Percentiles rank a stretch among this genome's conserved stretches.
These are phyloP conservation scores for Coenonympha glycerion DNA, from an alignment of 2,888 invertebrate genomes.

Conservation along the genomic window DNA sequence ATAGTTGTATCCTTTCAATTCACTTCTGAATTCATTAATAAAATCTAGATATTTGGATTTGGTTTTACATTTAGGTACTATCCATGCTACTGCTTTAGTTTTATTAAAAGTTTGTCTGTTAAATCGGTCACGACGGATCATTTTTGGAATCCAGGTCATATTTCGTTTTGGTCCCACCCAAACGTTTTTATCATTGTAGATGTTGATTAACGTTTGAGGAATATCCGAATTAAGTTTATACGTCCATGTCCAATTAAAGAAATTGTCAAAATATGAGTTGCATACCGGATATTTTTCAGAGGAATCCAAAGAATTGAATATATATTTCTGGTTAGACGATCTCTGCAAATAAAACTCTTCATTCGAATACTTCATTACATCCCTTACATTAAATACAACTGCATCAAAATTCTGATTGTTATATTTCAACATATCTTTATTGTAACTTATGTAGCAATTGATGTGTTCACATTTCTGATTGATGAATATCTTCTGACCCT, in stretches of 20 bases:
- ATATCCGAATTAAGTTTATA: conserved; percentile 59
- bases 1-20: conserved; percentile 49
- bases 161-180: conserved; percentile 46
- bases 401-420: conserved; percentile 53
- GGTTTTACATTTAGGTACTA: conserved; percentile 47
- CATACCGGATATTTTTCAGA: conserved; percentile 50
- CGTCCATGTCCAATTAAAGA: conserved; percentile 68
- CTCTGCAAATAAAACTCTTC: conserved; percentile 39
- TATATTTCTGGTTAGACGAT: conserved; percentile 48
- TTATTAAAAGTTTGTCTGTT: conserved; percentile 38
- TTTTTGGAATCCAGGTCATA: conserved; percentile 43
- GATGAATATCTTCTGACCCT: conserved; percentile 51
- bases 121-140: conserved; percentile 37
- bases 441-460: conserved; percentile 60
- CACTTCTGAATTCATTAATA: conserved; percentile 43
- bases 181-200: conserved; percentile 38
- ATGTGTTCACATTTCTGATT: conserved; percentile 50
- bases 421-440: conserved; percentile 38
- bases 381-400: conserved; percentile 48
- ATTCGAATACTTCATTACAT: conserved; percentile 37
- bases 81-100: conserved; percentile 53
- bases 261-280: conserved; percentile 46
- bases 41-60: conserved; percentile 46
- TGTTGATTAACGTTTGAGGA: conserved; percentile 50
- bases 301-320: conserved; percentile 55